Base-by-base conservation (phyloP, 1,140 invertebrate species). In the Palaemon carinicauda region DNA sequence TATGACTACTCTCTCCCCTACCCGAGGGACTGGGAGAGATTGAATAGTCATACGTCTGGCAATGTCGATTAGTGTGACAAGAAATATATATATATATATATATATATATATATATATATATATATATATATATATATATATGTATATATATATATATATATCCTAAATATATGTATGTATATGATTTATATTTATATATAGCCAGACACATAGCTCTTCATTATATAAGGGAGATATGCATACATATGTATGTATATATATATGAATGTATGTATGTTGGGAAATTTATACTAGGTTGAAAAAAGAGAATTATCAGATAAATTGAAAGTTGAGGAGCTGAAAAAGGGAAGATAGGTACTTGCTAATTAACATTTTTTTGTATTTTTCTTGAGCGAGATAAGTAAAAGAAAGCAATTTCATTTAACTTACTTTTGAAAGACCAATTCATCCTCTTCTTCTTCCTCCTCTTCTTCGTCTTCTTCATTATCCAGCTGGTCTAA, bases 401-500 rank as follows among this genome's bases (percentile, higher is more conserved):
- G 12, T 41, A 41, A 41, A 9, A n/a, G 41, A 12, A 41, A 41
- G 41, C 41, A 5, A 41, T 31, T 69, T 69, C 65, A 31, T 10
- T 4, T 21, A 9, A 29, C 73, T 60, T 31, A 75, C 82, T 31
- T 53, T 24, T 60, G 82, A 15, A 60, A 77, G 29, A 75, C 17
- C 33, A 83, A 24, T 27, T 83, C 73, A 15, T 83, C 82, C 69
- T 83, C 81, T 27, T 29, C 29, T 21, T 1, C 12, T n/a, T 69
- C 65, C 29, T 69, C 65, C 0, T 69, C 65, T 24, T 69, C 65
- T 31, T 69, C 65, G 15, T 69, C 65, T 29, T 69, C 65, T 53
- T 83, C 82, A n/a, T 71, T 71, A 15, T 60, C 71, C 29, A 83
- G 73, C 21, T 83, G 82, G 52, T 83, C 82, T n/a, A 83, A n/a